Evolutionary conservation across 2,113 vertebrate genomes (phyloP), one percentile per base, ranked within the genome.

Genomic region (Candoia aspera): DNA sequence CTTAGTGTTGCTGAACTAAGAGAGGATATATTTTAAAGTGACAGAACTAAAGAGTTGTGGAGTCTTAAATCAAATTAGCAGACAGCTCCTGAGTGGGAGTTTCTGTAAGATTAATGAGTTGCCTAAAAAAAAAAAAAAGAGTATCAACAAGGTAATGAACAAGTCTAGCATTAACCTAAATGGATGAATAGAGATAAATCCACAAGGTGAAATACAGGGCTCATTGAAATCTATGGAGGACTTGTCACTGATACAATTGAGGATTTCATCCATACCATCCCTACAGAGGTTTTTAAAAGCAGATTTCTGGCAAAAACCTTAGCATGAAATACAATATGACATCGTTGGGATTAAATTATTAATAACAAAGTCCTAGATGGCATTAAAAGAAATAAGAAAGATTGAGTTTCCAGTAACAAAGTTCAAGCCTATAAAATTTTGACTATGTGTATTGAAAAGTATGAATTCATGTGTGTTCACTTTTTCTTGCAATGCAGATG

Each of bases 121-220:
- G 95, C 87, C 86, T 37, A 88, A 60, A 54, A 26, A 79, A 79
- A 33, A 8, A 19, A 21, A 62, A 79, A 46, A 42, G 93, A 90
- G 93, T 46, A 90, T 60, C 94, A 84, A 73, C 0, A 37, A 93
- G 93, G 91, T 58, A 49, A 94, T 87, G 87, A 95, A 95, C 89
- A 92, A 92, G 94, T 94, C 95, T 88, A 93, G 94, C 93, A 90
- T 95, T 55, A 62, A 95, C 90, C 58, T 91, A 89, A 86, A 92
- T 15, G 90, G 83, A 86, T 90, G 62, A 62, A 59, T 46, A 93
- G 88, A 92, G 94, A 92, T 87, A 91, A 95, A 95, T 33, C n/a
- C 1, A 0, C 26, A 79, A 68, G 90, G 53, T 33, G 91, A 92
- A 62, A 89, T 89, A 64, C 11, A 26, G 57, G 57, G n/a, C 49